Percentiles rank a stretch among this genome's conserved stretches.
phyloP scores from a whole-genome alignment of 2,888 invertebrate genomes.

The Endotricha flammealis region DNA sequence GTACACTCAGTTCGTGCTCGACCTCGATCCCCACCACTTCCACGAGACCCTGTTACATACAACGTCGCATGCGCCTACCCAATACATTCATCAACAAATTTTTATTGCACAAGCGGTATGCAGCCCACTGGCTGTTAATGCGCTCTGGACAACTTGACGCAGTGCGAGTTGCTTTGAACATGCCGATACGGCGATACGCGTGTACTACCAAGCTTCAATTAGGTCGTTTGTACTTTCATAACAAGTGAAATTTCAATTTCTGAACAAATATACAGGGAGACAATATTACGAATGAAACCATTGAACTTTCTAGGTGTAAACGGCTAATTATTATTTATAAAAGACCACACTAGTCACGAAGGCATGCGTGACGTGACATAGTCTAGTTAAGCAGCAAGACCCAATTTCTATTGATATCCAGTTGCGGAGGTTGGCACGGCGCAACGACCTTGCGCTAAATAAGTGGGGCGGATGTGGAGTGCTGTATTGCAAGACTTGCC shows the following conservation, averaged over 20 bases:
- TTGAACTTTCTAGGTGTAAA: neutral
- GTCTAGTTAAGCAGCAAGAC: slow-evolving; percentile 10
- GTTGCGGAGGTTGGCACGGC: slow-evolving; percentile 23
- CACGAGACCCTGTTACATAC: slow-evolving; percentile 21
- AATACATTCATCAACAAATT: slow-evolving; percentile 37
- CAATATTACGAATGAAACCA: neutral
- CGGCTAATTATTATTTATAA: neutral
- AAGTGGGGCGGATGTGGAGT: slow-evolving; percentile 35
- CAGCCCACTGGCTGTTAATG: slow-evolving; percentile 20
- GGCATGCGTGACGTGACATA: slow-evolving; percentile 6
- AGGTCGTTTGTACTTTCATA: no score
- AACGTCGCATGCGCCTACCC: slow-evolving; percentile 32
- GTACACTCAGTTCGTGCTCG: slow-evolving; percentile 36
- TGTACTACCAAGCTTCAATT: no score
- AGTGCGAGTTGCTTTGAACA: slow-evolving; percentile 19
- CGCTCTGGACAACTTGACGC: slow-evolving; percentile 15
- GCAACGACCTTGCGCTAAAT: slow-evolving; percentile 38
- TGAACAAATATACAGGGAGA: no score
- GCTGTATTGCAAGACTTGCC: slow-evolving; percentile 29
- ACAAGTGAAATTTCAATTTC: no score
- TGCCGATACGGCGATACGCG: slow-evolving; percentile 23
- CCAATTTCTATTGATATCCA: slow-evolving; percentile 17
- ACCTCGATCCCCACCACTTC: slow-evolving; percentile 60
- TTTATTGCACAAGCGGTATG: slow-evolving; percentile 30
- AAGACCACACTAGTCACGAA: neutral